Evolutionary conservation across 2,888 invertebrate species (phyloP).

Genomic region (Orchesella flavescens): DNA sequence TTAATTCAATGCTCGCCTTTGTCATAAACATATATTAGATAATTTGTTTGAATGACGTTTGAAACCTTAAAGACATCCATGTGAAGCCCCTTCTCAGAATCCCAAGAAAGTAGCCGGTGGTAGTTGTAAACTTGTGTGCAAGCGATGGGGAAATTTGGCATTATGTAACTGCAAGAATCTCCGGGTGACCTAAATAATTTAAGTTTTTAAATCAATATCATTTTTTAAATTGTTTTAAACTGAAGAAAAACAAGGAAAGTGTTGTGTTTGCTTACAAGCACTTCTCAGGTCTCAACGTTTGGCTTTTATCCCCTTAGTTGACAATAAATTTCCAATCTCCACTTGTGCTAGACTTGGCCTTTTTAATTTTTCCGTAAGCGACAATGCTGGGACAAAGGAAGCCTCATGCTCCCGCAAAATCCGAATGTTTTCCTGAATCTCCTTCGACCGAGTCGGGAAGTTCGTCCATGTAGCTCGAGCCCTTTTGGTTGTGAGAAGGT

Average conservation of each 20-base stretch:
- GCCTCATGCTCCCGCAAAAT: conserved; percentile 79
- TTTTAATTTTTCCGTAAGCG: conserved; percentile 85
- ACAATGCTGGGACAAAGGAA: conserved; percentile 87
- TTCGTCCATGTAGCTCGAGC: conserved; percentile 76
- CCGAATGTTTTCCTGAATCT: conserved; percentile 36
- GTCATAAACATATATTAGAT: no score
- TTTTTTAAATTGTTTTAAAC: conserved; percentile 3
- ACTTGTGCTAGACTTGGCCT: conserved; percentile 83
- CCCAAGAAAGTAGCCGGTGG: conserved; percentile 87
- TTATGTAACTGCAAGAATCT: conserved; percentile 84
- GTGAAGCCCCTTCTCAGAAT: conserved; percentile 84
- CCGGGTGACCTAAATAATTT: conserved; percentile 76
- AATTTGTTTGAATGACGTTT: no score
- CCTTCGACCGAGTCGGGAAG: conserved; percentile 58
- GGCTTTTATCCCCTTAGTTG: conserved; percentile 85
- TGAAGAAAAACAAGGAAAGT: not conserved
- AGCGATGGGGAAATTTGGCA: conserved; percentile 85
- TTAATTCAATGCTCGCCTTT: not conserved
- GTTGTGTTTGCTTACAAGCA: conserved; percentile 79
- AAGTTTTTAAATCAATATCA: not conserved
- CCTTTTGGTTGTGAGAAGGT: conserved; percentile 56
- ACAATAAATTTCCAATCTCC: conserved; percentile 91
- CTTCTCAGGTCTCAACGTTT: conserved; percentile 86
- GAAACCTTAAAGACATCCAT: conserved; percentile 77
- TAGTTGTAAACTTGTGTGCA: conserved; percentile 89